These are phyloP conservation scores for Sceliomorpha sp. DNA, from an alignment of 2,888 invertebrate species.

Conservation along the genomic window DNA sequence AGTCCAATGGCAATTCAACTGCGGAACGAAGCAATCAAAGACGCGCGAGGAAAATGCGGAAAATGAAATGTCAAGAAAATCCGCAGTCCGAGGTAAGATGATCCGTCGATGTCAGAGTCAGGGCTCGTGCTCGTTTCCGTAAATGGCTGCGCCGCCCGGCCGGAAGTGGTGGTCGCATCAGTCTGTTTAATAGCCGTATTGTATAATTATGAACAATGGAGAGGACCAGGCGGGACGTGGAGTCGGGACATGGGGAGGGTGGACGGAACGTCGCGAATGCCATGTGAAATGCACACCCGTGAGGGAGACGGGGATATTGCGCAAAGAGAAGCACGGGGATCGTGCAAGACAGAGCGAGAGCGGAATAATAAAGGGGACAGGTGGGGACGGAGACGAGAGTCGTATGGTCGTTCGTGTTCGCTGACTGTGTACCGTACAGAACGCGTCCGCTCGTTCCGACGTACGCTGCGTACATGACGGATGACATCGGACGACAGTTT, in stretches of 20 bases:
- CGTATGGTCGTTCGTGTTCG: conserved; percentile 65
- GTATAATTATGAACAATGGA: conserved; percentile 80
- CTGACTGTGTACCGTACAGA: conserved; percentile 61
- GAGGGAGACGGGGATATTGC: conserved; percentile 61
- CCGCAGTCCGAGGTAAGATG: conserved; percentile 40
- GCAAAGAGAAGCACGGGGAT: conserved; percentile 49
- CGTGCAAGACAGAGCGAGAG: conserved; percentile 30
- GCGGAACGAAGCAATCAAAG: background rate
- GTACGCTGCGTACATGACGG: conserved; percentile 70
- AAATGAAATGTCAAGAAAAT: too few species aligned
- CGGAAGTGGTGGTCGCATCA: conserved; percentile 79
- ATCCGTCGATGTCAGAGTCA: conserved; percentile 36
- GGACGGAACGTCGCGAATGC: conserved; percentile 42
- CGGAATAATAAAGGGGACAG: conserved; percentile 19
- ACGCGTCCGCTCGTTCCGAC: conserved; percentile 70
- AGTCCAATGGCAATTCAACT: background rate
- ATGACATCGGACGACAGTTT: conserved; percentile 73
- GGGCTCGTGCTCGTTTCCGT: conserved; percentile 70
- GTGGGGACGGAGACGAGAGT: conserved; percentile 51
- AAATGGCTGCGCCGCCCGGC: conserved; percentile 70
- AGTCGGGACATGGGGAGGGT: conserved; percentile 60
- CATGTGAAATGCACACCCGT: conserved; percentile 52
- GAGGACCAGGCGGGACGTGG: conserved; percentile 53
- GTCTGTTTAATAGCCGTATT: conserved; percentile 80
- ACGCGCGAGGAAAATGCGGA: background rate